Conservation (phyloP, 2,797 vertebrate species). For the Eremophila alpestris region DNA sequence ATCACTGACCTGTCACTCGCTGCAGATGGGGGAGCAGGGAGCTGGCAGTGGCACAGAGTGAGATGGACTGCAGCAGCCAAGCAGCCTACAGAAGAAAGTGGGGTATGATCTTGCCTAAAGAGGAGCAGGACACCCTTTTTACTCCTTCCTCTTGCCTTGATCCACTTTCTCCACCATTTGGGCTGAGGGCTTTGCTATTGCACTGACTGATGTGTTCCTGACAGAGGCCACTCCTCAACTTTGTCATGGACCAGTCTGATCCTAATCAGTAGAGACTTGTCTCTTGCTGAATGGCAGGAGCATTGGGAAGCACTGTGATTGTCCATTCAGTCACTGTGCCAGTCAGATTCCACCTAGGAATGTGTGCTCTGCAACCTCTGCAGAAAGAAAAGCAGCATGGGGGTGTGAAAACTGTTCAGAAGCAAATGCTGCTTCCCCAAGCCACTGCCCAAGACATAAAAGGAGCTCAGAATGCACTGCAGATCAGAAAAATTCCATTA, state of each 20-base stretch:
- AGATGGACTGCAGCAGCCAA: neutral
- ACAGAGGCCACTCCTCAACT: neutral
- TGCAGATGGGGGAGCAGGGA: neutral
- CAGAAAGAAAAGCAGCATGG: neutral
- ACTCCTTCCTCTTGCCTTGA: neutral
- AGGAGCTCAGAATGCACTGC: neutral
- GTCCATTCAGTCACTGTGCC: neutral
- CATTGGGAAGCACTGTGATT: neutral
- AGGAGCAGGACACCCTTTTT: neutral
- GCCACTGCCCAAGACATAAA: neutral
- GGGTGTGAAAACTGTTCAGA: neutral
- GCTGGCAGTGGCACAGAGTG: neutral
- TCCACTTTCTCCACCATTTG: rapidly evolving
- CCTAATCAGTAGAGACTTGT: neutral
- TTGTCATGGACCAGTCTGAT: neutral
- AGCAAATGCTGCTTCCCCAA: neutral
- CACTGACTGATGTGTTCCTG: neutral
- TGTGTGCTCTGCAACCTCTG: neutral
- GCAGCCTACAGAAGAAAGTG: neutral
- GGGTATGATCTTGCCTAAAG: neutral
- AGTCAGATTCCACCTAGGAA: neutral
- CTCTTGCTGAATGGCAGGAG: neutral
- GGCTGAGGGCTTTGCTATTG: neutral
- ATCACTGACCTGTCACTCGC: constrained; percentile 13
- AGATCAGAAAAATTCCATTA: constrained; percentile 37